Percentiles rank a stretch among this genome's conserved stretches.
Evolutionary conservation across 1,140 invertebrate species (phyloP).

Genomic region (Drosophila nikananu): DNA sequence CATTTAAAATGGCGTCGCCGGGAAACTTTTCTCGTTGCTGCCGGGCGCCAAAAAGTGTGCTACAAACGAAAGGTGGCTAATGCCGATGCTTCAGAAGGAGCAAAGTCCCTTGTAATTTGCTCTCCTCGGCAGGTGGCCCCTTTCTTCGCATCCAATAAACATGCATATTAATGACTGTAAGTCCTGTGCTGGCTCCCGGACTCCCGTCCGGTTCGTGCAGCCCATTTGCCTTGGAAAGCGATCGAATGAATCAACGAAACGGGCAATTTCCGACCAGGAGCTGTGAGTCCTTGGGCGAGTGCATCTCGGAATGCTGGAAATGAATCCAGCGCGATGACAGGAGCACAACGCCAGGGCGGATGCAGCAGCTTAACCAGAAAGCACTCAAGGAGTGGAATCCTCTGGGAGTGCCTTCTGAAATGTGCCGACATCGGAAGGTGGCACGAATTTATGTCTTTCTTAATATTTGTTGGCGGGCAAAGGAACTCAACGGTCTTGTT

Average conservation of each 20-base stretch:
- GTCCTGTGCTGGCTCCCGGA: conserved; percentile 20
- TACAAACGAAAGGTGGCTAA: conserved; percentile 31
- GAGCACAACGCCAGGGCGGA: conserved; percentile 14
- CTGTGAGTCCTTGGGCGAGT: conserved; percentile 19
- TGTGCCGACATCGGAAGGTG: background rate
- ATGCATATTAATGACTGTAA: conserved; percentile 50
- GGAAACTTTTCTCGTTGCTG: conserved; percentile 16
- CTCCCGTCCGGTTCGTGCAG: conserved; percentile 19
- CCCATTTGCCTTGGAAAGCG: conserved; percentile 51
- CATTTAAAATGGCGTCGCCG: conserved; percentile 43
- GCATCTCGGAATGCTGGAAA: conserved; percentile 28
- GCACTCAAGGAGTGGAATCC: conserved; percentile 30
- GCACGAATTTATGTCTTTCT: conserved; percentile 15
- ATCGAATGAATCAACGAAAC: conserved; percentile 55
- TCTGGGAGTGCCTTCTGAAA: background rate
- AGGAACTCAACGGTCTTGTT: background rate
- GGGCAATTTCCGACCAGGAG: conserved; percentile 39
- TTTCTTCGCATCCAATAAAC: conserved; percentile 32
- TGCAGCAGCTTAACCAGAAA: conserved; percentile 45
- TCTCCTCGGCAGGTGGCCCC: background rate
- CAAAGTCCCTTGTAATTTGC: conserved; percentile 35
- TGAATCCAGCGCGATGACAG: conserved; percentile 32
- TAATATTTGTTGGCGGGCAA: background rate
- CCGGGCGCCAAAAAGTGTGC: conserved; percentile 21
- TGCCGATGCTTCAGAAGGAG: conserved; percentile 19